Evolutionary conservation across 2,113 vertebrate genomes (phyloP), one percentile per base, ranked within the genome.

Genomic region (Odontesthes bonariensis): DNA sequence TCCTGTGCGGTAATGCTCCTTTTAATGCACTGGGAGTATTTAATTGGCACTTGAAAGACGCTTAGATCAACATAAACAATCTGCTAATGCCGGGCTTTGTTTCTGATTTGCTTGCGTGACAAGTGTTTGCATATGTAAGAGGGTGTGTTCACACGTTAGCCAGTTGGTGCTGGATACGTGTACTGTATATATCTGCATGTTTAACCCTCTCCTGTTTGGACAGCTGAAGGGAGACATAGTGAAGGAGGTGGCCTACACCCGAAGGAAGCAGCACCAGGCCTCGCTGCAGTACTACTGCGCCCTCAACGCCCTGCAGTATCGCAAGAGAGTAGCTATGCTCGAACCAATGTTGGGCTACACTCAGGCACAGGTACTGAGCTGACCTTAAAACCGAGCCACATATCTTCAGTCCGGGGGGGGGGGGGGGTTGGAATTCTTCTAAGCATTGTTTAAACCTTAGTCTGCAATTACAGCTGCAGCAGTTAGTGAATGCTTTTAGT

Each of bases 221-320:
- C 91, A 99, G 98, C 86, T 96, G 73, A 99, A 98, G 91, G 75
- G 92, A 0, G 97, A 98, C 83, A 85, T 96, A 16, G 94, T 96
- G 64, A 95, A 94, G 71, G 97, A 99, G 91, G 98, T 99, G 85
- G 96, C 96, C 0, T 95, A 94, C 38, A 94, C 96, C 0, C 92
- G 98, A 53, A 95, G 96, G 91, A 99, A 98, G 78, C 98, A 98
- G 89, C 98, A 99, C 84, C 96, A 97, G 58, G 96, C 97, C 2
- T 96, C 97, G 1, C 92, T 99, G 61, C 97, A 99, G 69, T 99
- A 99, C 84, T 99, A 99, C 87, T 98, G 97, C 22, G 96, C 97
- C 69, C 95, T 99, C 81, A 99, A 99, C 2, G 96, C 96, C 1
- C 94, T 99, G 77, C 98, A 99, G 93, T 96, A 97, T 90, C 94